Evolutionary conservation across 1,140 invertebrate species (phyloP).

Genomic region (Atopsyche davidsoni): DNA sequence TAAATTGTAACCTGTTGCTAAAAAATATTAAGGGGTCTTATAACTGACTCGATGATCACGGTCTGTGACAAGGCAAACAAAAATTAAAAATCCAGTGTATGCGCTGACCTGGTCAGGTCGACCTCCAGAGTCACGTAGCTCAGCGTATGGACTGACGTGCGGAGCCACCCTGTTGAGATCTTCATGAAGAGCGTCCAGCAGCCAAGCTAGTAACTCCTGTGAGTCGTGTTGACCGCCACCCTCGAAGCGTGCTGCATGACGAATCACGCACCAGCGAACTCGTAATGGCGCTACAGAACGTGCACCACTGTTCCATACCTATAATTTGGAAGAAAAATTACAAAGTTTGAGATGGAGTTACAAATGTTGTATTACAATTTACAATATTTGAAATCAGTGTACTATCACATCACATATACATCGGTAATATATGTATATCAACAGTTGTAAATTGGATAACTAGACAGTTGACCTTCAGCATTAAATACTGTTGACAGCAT

Average conservation of each 20-base stretch:
- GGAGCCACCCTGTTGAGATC: constrained; percentile 72
- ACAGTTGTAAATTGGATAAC: background rate
- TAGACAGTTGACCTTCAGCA: background rate
- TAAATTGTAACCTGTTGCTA: too few relatives aligned
- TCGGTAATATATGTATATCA: too few relatives aligned
- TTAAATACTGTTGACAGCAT: constrained; percentile 1
- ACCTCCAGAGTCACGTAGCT: constrained; percentile 71
- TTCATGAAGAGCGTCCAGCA: constrained; percentile 84
- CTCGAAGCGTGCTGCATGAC: constrained; percentile 75
- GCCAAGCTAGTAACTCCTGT: constrained; percentile 79
- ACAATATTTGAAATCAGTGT: background rate
- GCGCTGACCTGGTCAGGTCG: constrained; percentile 61
- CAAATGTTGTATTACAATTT: too few relatives aligned
- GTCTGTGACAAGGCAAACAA: background rate
- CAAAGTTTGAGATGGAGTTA: too few relatives aligned
- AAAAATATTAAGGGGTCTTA: too few relatives aligned
- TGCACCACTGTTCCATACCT: constrained; percentile 73
- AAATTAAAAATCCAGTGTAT: background rate
- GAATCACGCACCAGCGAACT: constrained; percentile 75
- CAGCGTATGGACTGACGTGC: constrained; percentile 57
- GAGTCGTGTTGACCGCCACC: constrained; percentile 88
- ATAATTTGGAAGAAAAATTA: too few relatives aligned
- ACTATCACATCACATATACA: background rate
- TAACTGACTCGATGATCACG: too few relatives aligned
- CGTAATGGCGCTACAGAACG: constrained; percentile 79